Base-by-base conservation (phyloP, 2,888 invertebrate genomes). In the Melanargia galathea region DNA sequence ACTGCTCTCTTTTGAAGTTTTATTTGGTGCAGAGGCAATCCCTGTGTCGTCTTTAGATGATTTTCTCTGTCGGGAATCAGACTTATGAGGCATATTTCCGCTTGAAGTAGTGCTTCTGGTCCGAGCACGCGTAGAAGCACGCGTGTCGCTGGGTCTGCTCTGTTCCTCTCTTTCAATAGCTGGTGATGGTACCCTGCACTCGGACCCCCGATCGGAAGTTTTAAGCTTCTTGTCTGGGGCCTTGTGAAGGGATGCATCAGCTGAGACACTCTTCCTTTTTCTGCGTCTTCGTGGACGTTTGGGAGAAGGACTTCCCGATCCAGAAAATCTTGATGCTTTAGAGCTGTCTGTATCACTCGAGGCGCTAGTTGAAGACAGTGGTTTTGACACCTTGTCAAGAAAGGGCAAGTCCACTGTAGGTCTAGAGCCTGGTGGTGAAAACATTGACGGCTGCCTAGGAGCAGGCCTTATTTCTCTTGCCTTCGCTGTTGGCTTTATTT, bases 141-240 rank as follows among this genome's bases (percentile, higher is more conserved):
- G 82, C 87, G 90, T 75, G 67, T 76, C 78, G 71, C 76, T 78
- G 90, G 87, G 73, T 92, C 92, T 80, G 80, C 84, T 74, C 90
- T 93, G 86, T 95, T 95, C 94, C 93, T 94, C 94, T 95, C 95
- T 92, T 92, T 95, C 93, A 95, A 89, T 83, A 95, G 93, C 80
- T 93, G 94, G 92, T 92, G 94, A 92, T 93, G 93, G 92, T 93
- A 93, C 92, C 92, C 94, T 92, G 87, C 92, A 92, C 92, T 93
- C 94, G 93, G 93, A 93, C 93, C 93, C 93, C 94, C 94, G 93
- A 93, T 95, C 95, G 94, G 95, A 94, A 94, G 94, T 94, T 95
- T 95, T 95, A 94, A 94, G 94, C 94, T 95, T 95, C 95, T 94
- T 95, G 90, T 94, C 94, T 84, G 94, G 94, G 93, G 94, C 93